A percentile compares a stretch with the other conserved stretches of the same genome.
Evolutionary conservation across 1,140 invertebrate genomes (phyloP).

Genomic region (Spodoptera frugiperda): DNA sequence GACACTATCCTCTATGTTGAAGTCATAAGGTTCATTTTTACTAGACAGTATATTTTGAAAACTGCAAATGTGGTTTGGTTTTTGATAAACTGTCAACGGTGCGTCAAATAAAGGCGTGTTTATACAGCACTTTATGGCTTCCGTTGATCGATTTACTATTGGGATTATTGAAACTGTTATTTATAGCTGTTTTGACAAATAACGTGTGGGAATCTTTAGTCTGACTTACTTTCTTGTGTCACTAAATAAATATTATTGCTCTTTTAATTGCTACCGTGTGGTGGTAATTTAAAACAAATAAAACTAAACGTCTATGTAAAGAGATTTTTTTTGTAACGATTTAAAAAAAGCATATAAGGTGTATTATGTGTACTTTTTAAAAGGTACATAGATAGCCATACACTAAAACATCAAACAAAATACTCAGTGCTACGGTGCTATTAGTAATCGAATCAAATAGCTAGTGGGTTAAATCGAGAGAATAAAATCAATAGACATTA

Average conservation of each 20-base stretch:
- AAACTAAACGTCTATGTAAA: no score
- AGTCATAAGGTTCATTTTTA: background rate
- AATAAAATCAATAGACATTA: no score
- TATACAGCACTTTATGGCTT: slow-evolving; percentile 24
- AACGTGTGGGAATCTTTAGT: background rate
- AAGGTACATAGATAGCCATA: no score
- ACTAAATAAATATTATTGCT: background rate
- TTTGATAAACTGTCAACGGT: slow-evolving; percentile 30
- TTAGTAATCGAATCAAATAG: no score
- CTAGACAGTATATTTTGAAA: background rate
- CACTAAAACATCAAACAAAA: no score
- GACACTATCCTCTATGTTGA: background rate
- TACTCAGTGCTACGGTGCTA: no score
- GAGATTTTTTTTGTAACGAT: no score
- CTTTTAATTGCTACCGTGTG: no score
- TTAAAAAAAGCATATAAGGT: no score
- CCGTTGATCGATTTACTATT: slow-evolving; percentile 30
- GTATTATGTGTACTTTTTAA: no score
- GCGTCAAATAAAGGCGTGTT: slow-evolving; percentile 38
- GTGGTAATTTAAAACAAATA: no score
- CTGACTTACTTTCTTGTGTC: background rate
- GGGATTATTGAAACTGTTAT: slow-evolving; percentile 24
- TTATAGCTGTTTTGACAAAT: slow-evolving; percentile 15
- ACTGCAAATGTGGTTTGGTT: slow-evolving; percentile 1
- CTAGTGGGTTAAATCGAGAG: no score